Base-by-base conservation (phyloP, 2,113 vertebrate genomes). In the Hemicordylus capensis region DNA sequence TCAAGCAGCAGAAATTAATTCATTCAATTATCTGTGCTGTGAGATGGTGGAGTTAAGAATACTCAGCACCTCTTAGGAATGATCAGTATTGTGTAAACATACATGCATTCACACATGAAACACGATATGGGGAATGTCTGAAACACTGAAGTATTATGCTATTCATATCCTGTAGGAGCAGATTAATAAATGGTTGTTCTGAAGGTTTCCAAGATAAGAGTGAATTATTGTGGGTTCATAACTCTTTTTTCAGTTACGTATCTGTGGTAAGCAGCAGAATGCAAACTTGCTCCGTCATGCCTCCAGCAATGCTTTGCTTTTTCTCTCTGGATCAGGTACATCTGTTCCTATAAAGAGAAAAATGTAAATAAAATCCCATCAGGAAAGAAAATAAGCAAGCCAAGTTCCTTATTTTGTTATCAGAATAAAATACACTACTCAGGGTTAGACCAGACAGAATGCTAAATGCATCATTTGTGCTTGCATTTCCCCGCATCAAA, bases 221-320 rank as follows among this genome's bases (percentile, higher is more conserved):
- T 24, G 81, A 85, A 3, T 70, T 15, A 59, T 67, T 74, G 24
- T 37, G 87, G 22, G 48, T 87, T 83, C 63, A 64, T 42, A 28
- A 5, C 58, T 85, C 74, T 91, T 76, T 51, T 34, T 24, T 5
- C 37, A 37, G 42, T 0, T 1, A 44, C 85, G 76, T 39, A 86
- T 63, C 63, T 87, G 80, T 0, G 1, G 19, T 19, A 63, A 79
- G n/a, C 24, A 48, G 39, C 78, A 90, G 66, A 61, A 34, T 75
- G 88, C 83, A 66, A 87, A 22, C 51, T 84, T 14, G 7, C 12
- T 24, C n/a, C 1, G 2, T n/a, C n/a, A n/a, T n/a, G 82, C 66
- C 39, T 79, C 87, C 75, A 51, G 91, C 88, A 81, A 20, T 72
- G 48, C 31, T n/a, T 39, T 78, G 58, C 22, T 82, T 78, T 83